phyloP scores from a whole-genome alignment of 2,113 vertebrate genomes.

The Podiceps cristatus region DNA sequence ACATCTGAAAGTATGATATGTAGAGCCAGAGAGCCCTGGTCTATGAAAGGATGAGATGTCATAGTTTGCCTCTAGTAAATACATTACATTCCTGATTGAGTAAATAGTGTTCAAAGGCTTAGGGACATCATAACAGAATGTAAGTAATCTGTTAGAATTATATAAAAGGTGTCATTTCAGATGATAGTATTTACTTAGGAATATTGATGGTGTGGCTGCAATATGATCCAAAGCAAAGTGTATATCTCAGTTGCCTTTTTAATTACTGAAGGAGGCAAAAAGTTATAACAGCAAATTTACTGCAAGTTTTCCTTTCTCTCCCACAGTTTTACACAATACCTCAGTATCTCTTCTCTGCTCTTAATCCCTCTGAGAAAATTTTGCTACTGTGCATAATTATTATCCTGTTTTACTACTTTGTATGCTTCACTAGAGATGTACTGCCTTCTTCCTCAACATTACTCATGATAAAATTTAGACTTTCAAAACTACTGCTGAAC shows the following conservation, averaged over 20 bases:
- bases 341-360: background rate
- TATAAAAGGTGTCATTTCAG: conserved; percentile 2
- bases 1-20: background rate
- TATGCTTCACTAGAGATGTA: background rate
- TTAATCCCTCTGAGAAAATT: background rate
- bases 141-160: conserved; percentile 52
- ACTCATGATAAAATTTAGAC: background rate
- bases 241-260: background rate
- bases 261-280: background rate
- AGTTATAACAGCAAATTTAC: background rate
- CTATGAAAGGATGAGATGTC: background rate
- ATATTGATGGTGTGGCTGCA: background rate
- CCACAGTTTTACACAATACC: background rate
- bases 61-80: conserved; percentile 6
- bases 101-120: conserved; percentile 33
- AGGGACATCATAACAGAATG: background rate
- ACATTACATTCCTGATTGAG: conserved; percentile 4
- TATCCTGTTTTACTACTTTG: background rate
- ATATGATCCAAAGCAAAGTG: background rate
- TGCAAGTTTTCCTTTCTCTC: background rate
- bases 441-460: background rate
- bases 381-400: background rate
- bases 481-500: background rate
- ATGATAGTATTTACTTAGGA: conserved; percentile 35
- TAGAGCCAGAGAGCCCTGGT: background rate